Base-by-base conservation (phyloP, 1,140 invertebrate species). In the Gonatopus flavifemur region DNA sequence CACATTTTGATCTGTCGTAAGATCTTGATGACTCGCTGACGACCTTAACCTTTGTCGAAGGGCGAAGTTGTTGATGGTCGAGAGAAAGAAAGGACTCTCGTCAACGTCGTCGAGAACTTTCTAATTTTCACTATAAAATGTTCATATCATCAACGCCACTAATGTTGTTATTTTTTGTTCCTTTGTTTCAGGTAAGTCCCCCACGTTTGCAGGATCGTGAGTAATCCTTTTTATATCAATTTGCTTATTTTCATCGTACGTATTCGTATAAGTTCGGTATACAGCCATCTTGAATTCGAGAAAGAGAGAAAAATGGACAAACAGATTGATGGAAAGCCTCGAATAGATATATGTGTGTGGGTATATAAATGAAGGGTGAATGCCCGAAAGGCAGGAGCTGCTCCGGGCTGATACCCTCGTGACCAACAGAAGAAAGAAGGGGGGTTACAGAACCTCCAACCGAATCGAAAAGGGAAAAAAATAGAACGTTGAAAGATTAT, bases 341-440 rank as follows among this genome's bases (percentile, higher is more conserved):
- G 20, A 39, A 22, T 4, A 16, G 22, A 13, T 19, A 33, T 24
- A 8, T 44, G 40, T 37, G 47, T 51, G 42, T 49, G 49, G 55
- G 62, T 64, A 68, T 66, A 50, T 55, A 35, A 49, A 50, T 51
- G 58, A 66, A 67, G 69, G 76, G 73, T 77, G 76, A 78, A 78
- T 66, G 76, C 76, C 76, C 75, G 65, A 61, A 43, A 42, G 67
- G 73, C 71, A 74, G 73, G 75, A 74, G 74, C n/a, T n/a, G n/a
- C 74, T 76, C 70, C 76, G 70, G 75, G 75, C 74, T 77, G 72
- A 72, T 70, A 74, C 73, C 76, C 76, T 74, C 69, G 60, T 55
- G 48, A 52, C 46, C 51, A 61, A 46, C 55, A 52, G 50, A 55
- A 55, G 43, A 51, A 49, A 55, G 25, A 56, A 35, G 49, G 25